phyloP scores from a whole-genome alignment of 2,113 vertebrate species.

The Ctenomys sociabilis region DNA sequence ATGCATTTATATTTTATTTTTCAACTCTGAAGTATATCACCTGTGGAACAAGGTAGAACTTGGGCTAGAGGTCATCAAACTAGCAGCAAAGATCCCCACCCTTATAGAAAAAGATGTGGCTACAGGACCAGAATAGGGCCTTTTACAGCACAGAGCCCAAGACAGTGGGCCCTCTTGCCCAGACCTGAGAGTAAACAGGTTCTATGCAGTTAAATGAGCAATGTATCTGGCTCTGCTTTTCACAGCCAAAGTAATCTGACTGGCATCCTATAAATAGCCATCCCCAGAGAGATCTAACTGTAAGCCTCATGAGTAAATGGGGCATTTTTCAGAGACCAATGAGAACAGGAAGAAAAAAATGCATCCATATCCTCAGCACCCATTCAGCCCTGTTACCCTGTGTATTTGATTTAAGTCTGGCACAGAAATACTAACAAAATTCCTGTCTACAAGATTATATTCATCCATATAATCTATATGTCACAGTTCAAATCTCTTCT shows the following conservation, averaged over 20 bases:
- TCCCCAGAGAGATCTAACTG: not conserved
- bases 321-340: not conserved
- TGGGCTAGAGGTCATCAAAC: not conserved
- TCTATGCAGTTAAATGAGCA: not conserved
- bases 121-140: not conserved
- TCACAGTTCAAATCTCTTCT: slow-evolving; percentile 5
- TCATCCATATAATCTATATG: not conserved
- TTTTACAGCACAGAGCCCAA: slow-evolving; percentile 3
- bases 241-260: not conserved
- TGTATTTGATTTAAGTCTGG: not conserved
- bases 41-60: not conserved
- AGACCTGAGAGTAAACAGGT: not conserved
- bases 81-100: not conserved
- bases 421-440: slow-evolving; percentile 53
- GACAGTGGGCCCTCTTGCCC: not conserved
- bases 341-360: not conserved
- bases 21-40: not conserved
- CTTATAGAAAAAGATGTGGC: not conserved
- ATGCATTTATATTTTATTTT: not conserved
- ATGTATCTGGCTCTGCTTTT: slow-evolving; percentile 30
- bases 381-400: not conserved
- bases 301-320: not conserved
- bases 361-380: not conserved
- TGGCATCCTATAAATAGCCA: not conserved
- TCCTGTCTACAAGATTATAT: not conserved